Base-by-base conservation (phyloP, 2,113 vertebrate genomes). In the Eulemur macaco region DNA sequence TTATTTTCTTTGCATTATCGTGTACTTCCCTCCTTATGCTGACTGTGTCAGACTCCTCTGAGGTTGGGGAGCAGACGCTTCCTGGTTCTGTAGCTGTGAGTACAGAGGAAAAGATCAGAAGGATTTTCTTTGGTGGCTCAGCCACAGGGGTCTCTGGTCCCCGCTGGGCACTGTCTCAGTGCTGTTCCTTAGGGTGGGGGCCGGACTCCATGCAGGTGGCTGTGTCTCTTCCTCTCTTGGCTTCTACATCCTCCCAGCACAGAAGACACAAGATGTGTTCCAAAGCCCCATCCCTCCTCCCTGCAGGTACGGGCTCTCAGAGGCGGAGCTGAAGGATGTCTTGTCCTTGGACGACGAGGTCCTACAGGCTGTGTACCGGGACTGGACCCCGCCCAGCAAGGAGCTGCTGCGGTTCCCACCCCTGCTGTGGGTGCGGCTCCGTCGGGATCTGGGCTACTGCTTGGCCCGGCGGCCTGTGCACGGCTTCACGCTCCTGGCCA, bases 271-370 rank as follows among this genome's bases (percentile, higher is more conserved):
- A 42, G 58, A 11, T 1, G 31, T 64, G 29, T 9, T 3, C 25
- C 54, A 3, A 14, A 5, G 1, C 3, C 1, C 37, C 0, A 1
- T 18, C 15, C 27, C 42, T 18, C 42, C 60, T 39, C 7, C 37
- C 42, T 11, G 0, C 98, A 99, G 99, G 98, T 97, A 98, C 0
- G 99, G 99, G 4, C 97, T 99, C 56, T 98, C 99, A 17, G 99
- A 99, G 87, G 97, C 87, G 0, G 99, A 99, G 81, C 96, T 99
- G 85, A 98, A 98, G 86, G 99, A 99, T 17, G 25, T 99, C 63
- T 89, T 99, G 95, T 99, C 99, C 42, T 94, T 99, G 96, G 99
- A 99, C 0, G 97, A 99, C 52, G 98, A 99, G 42, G 97, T 99
- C 88, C 98, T 99, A n/a, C 88, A 97, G 56, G 99, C 98, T 25